Conservation (phyloP, 2,888 invertebrate genomes). For the Pterostichus niger region DNA sequence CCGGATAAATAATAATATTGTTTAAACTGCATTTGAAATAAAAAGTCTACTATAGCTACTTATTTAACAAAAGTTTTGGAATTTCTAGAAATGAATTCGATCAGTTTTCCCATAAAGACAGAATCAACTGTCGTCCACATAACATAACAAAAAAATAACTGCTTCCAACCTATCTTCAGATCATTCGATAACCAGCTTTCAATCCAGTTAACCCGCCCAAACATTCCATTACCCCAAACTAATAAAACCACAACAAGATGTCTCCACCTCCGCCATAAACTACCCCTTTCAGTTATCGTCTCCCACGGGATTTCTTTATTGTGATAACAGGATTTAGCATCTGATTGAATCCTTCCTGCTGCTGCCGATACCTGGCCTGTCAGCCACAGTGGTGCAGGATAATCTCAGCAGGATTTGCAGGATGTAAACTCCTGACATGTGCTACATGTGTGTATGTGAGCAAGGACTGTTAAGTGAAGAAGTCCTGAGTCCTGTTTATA, state of each 20-base stretch:
- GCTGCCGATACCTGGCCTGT: not conserved
- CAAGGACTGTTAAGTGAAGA: not conserved
- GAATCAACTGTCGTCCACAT: too few species aligned
- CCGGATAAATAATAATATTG: too few species aligned
- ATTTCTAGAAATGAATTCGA: too few species aligned
- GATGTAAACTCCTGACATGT: slow-evolving; percentile 4
- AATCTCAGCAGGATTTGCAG: not conserved
- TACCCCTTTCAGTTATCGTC: not conserved
- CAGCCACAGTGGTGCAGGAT: slow-evolving; percentile 28
- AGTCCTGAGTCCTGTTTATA: slow-evolving; percentile 40
- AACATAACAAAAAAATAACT: too few species aligned
- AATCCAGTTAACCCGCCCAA: not conserved
- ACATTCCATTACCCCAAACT: slow-evolving; percentile 6
- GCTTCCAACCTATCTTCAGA: too few species aligned
- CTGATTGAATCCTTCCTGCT: slow-evolving; percentile 27
- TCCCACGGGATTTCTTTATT: slow-evolving; percentile 23
- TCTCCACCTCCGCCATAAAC: not conserved
- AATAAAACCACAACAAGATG: slow-evolving; percentile 1
- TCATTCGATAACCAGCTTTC: too few species aligned
- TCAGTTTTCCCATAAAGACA: too few species aligned
- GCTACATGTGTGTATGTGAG: not conserved
- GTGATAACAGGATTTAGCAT: slow-evolving; percentile 47
- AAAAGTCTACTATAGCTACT: too few species aligned
- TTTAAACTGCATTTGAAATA: too few species aligned
- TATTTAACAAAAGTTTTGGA: too few species aligned